Conservation (phyloP, 1,140 invertebrate genomes). For the Hycleus cichorii region DNA sequence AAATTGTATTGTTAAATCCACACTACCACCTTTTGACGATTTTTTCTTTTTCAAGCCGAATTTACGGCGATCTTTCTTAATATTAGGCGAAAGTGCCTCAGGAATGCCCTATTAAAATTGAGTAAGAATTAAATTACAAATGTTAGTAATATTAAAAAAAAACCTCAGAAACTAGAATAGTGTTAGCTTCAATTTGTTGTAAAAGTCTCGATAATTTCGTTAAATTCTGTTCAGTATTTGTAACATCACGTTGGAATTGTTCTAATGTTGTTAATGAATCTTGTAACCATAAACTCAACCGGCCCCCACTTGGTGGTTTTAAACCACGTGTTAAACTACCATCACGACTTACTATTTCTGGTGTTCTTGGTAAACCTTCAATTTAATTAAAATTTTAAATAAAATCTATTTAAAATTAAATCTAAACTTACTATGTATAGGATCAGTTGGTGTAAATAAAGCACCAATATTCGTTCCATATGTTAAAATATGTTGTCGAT, state of each 20-base stretch:
- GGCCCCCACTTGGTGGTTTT: conserved; percentile 27
- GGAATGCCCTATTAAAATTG: conserved; percentile 34
- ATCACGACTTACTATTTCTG: conserved; percentile 38
- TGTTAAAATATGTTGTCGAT: conserved; percentile 68
- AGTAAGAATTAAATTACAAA: conserved; percentile 1
- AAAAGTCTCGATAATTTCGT: conserved; percentile 54
- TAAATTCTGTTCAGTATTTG: conserved; percentile 56
- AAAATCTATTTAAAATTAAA: neutral
- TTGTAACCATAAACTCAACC: conserved; percentile 39
- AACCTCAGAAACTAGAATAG: conserved; percentile 23
- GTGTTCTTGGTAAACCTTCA: conserved; percentile 36
- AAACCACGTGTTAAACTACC: conserved; percentile 38
- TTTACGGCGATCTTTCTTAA: conserved; percentile 60
- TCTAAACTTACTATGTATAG: conserved; percentile 20
- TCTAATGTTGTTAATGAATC: conserved; percentile 50
- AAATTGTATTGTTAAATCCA: conserved; percentile 48
- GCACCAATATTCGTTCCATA: conserved; percentile 48
- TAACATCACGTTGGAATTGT: conserved; percentile 51
- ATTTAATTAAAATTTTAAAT: neutral
- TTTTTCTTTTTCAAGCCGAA: conserved; percentile 65
- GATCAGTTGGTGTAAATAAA: conserved; percentile 23
- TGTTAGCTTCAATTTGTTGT: conserved; percentile 43
- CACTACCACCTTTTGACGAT: conserved; percentile 52
- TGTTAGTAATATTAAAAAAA: neutral
- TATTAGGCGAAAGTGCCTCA: conserved; percentile 54